Conservation (phyloP, 2,113 vertebrate genomes). For the Xiphophorus hellerii region DNA sequence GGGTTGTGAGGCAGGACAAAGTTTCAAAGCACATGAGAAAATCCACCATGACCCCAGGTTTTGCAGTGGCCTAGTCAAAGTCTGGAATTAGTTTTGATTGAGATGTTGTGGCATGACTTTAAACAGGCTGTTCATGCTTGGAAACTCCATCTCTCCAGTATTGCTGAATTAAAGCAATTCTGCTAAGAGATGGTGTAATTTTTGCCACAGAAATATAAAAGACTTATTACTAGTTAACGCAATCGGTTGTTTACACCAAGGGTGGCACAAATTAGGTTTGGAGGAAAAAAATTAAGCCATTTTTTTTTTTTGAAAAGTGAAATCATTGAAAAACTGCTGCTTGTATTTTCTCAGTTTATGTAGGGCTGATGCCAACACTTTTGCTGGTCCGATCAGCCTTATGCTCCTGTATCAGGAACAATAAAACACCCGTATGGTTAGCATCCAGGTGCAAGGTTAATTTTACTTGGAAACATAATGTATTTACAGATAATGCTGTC, state of each 20-base stretch:
- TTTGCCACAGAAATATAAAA: background rate
- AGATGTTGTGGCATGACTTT: background rate
- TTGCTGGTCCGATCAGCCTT: too few relatives aligned
- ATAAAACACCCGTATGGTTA: slow-evolving; percentile 6
- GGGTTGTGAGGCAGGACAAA: too few relatives aligned
- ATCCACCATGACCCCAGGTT: too few relatives aligned
- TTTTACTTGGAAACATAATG: slow-evolving; percentile 21
- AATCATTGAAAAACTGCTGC: too few relatives aligned
- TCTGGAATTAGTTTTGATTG: background rate
- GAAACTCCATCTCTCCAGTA: background rate
- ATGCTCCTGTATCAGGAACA: background rate
- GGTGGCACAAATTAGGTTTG: background rate
- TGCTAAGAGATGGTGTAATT: background rate
- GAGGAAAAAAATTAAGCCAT: background rate
- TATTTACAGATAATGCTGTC: slow-evolving; percentile 31
- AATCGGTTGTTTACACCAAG: background rate
- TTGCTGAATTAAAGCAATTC: background rate
- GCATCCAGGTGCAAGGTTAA: slow-evolving; percentile 19
- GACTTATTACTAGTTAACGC: background rate
- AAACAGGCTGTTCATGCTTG: background rate
- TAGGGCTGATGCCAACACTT: too few relatives aligned
- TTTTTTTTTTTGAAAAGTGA: too few relatives aligned
- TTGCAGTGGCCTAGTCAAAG: too few relatives aligned
- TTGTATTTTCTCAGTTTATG: too few relatives aligned
- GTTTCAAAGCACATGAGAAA: too few relatives aligned